Percentiles rank a stretch among this genome's conserved stretches.
Conservation (phyloP, 2,797 vertebrate genomes). For the Danio choprae region DNA sequence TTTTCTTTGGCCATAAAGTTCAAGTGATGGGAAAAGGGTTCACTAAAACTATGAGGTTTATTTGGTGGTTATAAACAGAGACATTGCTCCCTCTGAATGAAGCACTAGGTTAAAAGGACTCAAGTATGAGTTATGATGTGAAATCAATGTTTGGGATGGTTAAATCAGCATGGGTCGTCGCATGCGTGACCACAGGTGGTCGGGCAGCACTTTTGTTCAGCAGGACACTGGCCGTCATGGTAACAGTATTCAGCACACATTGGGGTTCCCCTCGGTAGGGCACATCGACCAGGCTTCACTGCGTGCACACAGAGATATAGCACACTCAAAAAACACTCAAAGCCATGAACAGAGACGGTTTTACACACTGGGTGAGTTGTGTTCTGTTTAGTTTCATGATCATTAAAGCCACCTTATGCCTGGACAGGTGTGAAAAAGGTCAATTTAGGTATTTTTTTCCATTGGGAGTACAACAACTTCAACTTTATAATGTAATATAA, state of each 20-base stretch:
- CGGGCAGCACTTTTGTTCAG: constrained; percentile 78
- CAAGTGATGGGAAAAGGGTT: not conserved
- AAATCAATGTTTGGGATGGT: constrained; percentile 1
- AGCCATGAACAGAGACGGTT: not conserved
- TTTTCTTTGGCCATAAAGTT: not conserved
- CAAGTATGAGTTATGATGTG: constrained; percentile 34
- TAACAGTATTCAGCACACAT: constrained; percentile 78
- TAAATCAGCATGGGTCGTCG: constrained; percentile 72
- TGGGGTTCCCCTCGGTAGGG: constrained; percentile 65
- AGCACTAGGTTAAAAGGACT: not conserved
- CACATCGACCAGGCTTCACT: constrained; percentile 78
- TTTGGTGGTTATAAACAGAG: constrained; percentile 46
- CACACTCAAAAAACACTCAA: constrained; percentile 1
- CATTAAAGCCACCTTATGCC: not conserved
- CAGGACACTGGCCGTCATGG: constrained; percentile 78
- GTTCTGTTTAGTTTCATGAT: not conserved
- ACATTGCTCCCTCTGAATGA: not conserved
- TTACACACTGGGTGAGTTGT: not conserved
- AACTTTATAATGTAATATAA: not conserved
- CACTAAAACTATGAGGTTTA: constrained; percentile 24
- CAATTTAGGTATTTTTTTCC: not conserved
- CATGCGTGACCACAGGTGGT: constrained; percentile 79
- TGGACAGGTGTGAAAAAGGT: not conserved
- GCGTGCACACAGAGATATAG: constrained; percentile 36
- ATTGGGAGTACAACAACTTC: not conserved